These are phyloP conservation scores for Trichosurus vulpecula DNA, from an alignment of 2,797 vertebrate species.

Conservation along the genomic window DNA sequence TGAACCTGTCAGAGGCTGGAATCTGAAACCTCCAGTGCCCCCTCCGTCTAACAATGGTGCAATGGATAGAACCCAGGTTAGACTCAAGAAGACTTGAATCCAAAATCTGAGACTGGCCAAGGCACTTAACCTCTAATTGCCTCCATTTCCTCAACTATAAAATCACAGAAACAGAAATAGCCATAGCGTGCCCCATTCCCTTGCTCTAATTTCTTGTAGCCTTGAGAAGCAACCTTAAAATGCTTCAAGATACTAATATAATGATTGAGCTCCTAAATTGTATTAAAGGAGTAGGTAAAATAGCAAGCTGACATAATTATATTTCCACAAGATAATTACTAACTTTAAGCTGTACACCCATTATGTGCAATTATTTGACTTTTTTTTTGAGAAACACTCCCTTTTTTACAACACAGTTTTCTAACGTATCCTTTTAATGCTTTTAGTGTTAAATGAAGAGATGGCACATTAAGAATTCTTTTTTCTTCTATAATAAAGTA, in stretches of 20 bases:
- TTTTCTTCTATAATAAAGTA: slow-evolving; percentile 42
- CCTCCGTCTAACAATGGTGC: too few relatives aligned
- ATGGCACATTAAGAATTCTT: slow-evolving; percentile 34
- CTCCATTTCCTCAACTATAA: neutral
- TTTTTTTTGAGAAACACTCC: neutral
- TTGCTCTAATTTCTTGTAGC: neutral
- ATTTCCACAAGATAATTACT: neutral
- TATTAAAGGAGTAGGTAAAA: neutral
- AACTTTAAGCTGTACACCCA: neutral
- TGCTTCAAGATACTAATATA: neutral
- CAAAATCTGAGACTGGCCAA: neutral
- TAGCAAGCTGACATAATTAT: neutral
- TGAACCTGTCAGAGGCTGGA: too few relatives aligned
- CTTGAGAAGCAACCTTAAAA: neutral
- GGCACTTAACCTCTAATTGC: neutral
- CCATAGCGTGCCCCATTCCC: neutral
- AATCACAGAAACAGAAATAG: neutral
- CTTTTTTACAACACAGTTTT: neutral
- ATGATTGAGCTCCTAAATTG: neutral
- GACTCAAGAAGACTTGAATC: neutral
- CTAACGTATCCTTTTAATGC: slow-evolving; percentile 23
- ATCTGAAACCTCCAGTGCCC: too few relatives aligned
- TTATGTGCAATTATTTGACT: neutral
- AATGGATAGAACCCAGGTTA: neutral
- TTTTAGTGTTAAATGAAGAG: slow-evolving; percentile 32